These are phyloP conservation scores for Adoxophyes honmai DNA, from an alignment of 1,140 invertebrate species.

Conservation along the genomic window DNA sequence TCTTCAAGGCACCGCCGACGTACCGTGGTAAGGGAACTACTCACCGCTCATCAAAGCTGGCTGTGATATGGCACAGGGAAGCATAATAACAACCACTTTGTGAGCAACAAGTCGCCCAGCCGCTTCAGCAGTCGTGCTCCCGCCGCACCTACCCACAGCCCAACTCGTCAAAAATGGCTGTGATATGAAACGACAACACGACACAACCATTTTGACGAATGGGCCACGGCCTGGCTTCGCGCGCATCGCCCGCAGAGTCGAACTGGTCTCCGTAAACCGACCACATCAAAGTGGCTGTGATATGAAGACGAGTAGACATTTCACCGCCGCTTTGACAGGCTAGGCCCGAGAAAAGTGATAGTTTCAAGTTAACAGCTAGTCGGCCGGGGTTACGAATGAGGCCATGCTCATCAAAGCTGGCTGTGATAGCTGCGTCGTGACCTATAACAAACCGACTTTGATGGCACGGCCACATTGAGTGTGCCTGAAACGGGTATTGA, in stretches of 20 bases:
- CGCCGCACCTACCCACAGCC: slow-evolving; percentile 40
- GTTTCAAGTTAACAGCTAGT: slow-evolving; percentile 9
- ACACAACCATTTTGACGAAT: slow-evolving; percentile 71
- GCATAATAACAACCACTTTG: slow-evolving; percentile 65
- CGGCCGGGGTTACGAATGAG: slow-evolving; percentile 34
- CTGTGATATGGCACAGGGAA: slow-evolving; percentile 64
- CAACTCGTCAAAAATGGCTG: slow-evolving; percentile 76
- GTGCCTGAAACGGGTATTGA: slow-evolving; percentile 17
- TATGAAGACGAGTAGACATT: slow-evolving; percentile 64
- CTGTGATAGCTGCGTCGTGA: slow-evolving; percentile 70
- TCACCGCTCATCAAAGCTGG: slow-evolving; percentile 74
- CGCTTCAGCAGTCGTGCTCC: background rate
- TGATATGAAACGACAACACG: slow-evolving; percentile 58
- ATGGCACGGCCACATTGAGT: slow-evolving; percentile 59
- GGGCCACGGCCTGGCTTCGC: slow-evolving; percentile 43
- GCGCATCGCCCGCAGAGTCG: slow-evolving; percentile 13
- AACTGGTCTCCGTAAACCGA: slow-evolving; percentile 61
- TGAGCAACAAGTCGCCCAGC: slow-evolving; percentile 38
- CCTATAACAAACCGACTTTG: slow-evolving; percentile 74
- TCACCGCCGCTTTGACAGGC: slow-evolving; percentile 73
- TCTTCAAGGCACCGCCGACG: background rate
- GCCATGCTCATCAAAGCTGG: slow-evolving; percentile 75
- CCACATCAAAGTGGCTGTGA: slow-evolving; percentile 77
- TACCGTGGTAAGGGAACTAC: slow-evolving; percentile 2
- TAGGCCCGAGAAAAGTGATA: slow-evolving; percentile 51